Percentiles rank a stretch among this genome's conserved stretches.
These are phyloP conservation scores for Cabera pusaria DNA, from an alignment of 2,888 invertebrate species.

Conservation along the genomic window DNA sequence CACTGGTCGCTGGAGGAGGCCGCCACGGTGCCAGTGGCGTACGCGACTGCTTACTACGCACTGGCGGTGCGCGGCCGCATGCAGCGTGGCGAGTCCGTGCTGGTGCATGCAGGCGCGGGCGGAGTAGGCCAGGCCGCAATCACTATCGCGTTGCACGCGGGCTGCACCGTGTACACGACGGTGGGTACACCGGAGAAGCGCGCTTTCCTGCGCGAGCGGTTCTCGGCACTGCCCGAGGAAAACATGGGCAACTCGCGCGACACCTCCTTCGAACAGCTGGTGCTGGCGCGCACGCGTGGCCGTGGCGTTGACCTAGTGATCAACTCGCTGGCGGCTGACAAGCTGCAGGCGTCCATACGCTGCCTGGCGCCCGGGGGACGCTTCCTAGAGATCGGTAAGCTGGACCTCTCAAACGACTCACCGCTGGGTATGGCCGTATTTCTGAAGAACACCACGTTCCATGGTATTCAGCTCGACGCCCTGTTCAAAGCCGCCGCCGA, in stretches of 20 bases:
- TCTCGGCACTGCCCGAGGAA: slow-evolving; percentile 88
- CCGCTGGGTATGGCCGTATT: slow-evolving; percentile 97
- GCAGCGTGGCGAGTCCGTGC: slow-evolving; percentile 91
- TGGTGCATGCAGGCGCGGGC: slow-evolving; percentile 98
- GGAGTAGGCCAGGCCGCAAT: slow-evolving; percentile 99
- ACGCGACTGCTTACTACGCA: slow-evolving; percentile 96
- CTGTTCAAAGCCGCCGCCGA: slow-evolving; percentile 89
- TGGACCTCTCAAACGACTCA: slow-evolving; percentile 96
- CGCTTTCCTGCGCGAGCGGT: slow-evolving; percentile 92
- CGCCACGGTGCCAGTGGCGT: slow-evolving; percentile 97
- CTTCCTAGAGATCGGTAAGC: slow-evolving; percentile 99
- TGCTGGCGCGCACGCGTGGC: slow-evolving; percentile 93
- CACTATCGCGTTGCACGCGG: slow-evolving; percentile 94
- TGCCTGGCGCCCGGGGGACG: slow-evolving; percentile 96
- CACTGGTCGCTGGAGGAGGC: slow-evolving; percentile 96
- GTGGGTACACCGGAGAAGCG: slow-evolving; percentile 95
- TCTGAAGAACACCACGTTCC: slow-evolving; percentile 97
- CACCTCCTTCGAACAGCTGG: slow-evolving; percentile 94
- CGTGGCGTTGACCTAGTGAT: slow-evolving; percentile 96
- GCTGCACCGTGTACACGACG: slow-evolving; percentile 95
- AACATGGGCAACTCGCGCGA: slow-evolving; percentile 97
- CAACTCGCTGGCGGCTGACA: slow-evolving; percentile 98
- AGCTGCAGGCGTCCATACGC: slow-evolving; percentile 96
- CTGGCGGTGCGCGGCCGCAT: slow-evolving; percentile 93
- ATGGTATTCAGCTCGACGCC: slow-evolving; percentile 97